A percentile compares a stretch with the other conserved stretches of the same genome.
Evolutionary conservation across 2,113 vertebrate species (phyloP).

Genomic region (Stegastes partitus): DNA sequence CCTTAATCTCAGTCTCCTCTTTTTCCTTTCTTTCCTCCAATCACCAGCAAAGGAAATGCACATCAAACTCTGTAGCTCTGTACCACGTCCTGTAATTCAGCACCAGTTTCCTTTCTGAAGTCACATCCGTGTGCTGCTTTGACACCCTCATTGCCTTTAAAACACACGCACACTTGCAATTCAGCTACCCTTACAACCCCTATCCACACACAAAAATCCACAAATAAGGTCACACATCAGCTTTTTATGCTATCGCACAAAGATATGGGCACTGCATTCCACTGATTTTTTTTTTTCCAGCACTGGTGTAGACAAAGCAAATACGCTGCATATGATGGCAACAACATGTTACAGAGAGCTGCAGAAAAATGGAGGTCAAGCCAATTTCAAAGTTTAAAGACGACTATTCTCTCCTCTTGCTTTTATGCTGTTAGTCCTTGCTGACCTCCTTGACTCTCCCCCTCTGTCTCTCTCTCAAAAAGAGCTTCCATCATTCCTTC

Average conservation of each 20-base stretch:
- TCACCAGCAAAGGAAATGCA: conserved; percentile 58
- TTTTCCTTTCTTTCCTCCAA: conserved; percentile 33
- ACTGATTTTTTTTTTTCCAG: conserved; percentile 34
- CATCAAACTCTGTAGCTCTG: conserved; percentile 61
- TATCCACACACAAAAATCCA: conserved; percentile 32
- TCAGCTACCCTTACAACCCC: conserved; percentile 36
- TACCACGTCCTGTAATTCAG: conserved; percentile 82
- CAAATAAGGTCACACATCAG: conserved; percentile 61
- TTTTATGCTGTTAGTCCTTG: too few species aligned
- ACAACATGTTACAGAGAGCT: conserved; percentile 33
- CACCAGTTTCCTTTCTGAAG: conserved; percentile 73
- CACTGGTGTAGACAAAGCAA: conserved; percentile 71
- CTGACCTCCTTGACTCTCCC: neutral
- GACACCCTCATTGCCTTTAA: conserved; percentile 54
- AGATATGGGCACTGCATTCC: conserved; percentile 58
- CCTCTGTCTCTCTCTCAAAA: neutral
- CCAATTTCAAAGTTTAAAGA: conserved; percentile 21
- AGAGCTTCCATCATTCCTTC: conserved; percentile 4
- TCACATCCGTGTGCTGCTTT: conserved; percentile 71
- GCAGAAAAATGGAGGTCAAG: conserved; percentile 24
- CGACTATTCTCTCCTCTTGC: neutral
- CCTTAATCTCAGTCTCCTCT: conserved; percentile 10
- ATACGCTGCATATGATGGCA: conserved; percentile 54
- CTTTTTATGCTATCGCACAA: conserved; percentile 51
- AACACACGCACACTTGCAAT: conserved; percentile 3